Base-by-base conservation (phyloP, 1,140 invertebrate genomes). In the Solenopsis invicta region DNA sequence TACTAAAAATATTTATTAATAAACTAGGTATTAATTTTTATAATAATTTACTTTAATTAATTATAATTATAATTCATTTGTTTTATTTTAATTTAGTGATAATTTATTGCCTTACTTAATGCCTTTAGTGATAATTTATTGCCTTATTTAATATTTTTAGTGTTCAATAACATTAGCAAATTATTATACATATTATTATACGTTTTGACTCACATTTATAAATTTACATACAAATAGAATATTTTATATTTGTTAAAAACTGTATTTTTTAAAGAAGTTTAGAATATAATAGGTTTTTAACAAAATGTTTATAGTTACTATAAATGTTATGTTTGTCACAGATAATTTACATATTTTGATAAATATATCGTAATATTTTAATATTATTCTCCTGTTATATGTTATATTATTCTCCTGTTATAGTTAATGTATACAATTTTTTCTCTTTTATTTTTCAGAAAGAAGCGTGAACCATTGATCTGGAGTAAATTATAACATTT, bases 381-480 rank as follows among this genome's bases (percentile, higher is more conserved):
- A 18, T 34, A 24, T 29, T 2, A 80, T 69, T 41, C 29, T 69
- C 24, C 67, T 52, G 10, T 34, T 34, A 62, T 10, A 18, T 29
- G 29, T 29, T 24, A 12, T 21, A 10, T 59, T 2, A 80, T 69
- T 41, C 29, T 69, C 24, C 67, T 52, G 10, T 34, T 34, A 62
- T 10, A 18, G 29, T 29, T 24, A 64, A 80, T 24, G 18, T 54
- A 21, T 81, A 71, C 9, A 77, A 69, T 54, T 71, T 45, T 24
- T 61, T 13, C 41, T 71, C 41, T 37, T 74, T 13, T 72, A 50
- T 74, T 82, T 84, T 84, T 75, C 56, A 84, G 69, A 29, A 16
- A 12, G 45, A 48, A 74, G 18, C 13, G 29, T 82, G 8, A 45
- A 50, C 45, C 41, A n/a, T 80, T 67, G 34, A 29, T 10, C 34